Evolutionary conservation across 23 tunicate genomes (phyloP), one percentile per base, ranked within the genome.

Genomic region (Trididemnum miniatum): DNA sequence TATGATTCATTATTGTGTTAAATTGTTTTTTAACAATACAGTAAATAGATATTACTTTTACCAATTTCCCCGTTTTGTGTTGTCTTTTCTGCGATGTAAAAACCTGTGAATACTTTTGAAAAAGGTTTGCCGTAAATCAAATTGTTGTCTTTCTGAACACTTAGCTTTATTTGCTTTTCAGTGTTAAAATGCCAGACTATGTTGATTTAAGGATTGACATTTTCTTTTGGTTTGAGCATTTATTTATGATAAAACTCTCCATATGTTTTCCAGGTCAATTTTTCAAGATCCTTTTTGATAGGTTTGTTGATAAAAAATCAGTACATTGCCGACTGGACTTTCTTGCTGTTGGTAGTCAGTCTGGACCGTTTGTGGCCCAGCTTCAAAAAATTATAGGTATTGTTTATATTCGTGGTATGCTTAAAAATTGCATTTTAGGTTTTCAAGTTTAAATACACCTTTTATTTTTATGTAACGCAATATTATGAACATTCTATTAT

Each of bases 281-380:
- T 79, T 92, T 92, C 71, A 87, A 79, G 35, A 84, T 86, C 30
- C 81, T 93, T 9, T 93, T 81, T 76, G 79, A 84, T 0, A 63
- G 65, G 2, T 93, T 80, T 84, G 93, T 84, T 35, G 87, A 88
- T 35, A 79, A 35, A 52, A 84, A 71, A 1, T 69, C 86, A 20
- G 60, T 22, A 15, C 78, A 92, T 1, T 87, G 88, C 40, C 78
- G 91, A n/a, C 73, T 87, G 49, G 91, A 87, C 57, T 65, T 92
- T 20, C 50, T 87, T 15, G 88, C 89, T 20, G 85, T 77, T 59
- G 91, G 85, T 7, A 59, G 67, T 33, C 82, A 72, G 31, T 65
- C 76, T 5, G 82, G 84, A 25, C 24, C 81, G 12, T 87, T 40
- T 40, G 62, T 87, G 31, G 34, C 28, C 0, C 67, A 72, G 37